phyloP scores from a whole-genome alignment of 2,888 invertebrate genomes.

The Arge pagana region DNA sequence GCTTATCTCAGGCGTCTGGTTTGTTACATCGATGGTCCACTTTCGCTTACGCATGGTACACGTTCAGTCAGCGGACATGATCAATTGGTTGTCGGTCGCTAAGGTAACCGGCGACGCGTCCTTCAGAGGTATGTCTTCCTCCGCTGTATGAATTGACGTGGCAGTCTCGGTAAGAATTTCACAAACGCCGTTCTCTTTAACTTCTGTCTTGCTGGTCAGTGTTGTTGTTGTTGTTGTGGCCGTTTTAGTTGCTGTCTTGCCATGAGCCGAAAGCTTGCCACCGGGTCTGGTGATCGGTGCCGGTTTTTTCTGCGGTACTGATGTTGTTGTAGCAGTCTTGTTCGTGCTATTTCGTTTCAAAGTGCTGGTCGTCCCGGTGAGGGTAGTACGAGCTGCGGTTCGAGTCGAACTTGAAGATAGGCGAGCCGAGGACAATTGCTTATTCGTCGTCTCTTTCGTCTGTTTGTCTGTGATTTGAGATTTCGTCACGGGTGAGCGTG shows the following conservation, averaged over 20 bases:
- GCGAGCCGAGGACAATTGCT: slow-evolving; percentile 66
- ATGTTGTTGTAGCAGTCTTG: slow-evolving; percentile 21
- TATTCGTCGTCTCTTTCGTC: slow-evolving; percentile 73
- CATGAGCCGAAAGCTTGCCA: slow-evolving; percentile 20
- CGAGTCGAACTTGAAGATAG: slow-evolving; percentile 40
- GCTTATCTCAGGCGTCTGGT: slow-evolving; percentile 12
- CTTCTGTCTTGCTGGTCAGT: slow-evolving; percentile 25
- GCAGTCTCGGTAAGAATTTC: slow-evolving; percentile 38
- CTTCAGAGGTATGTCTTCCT: slow-evolving; percentile 59
- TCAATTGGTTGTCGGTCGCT: slow-evolving; percentile 52
- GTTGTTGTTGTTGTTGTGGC: slow-evolving; percentile 26
- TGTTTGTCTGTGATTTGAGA: slow-evolving; percentile 62
- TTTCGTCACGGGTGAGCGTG: slow-evolving; percentile 36
- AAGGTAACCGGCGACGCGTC: slow-evolving; percentile 59
- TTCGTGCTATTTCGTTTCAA: slow-evolving; percentile 11
- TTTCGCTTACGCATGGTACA: background rate
- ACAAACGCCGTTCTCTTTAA: slow-evolving; percentile 47
- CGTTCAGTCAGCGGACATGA: slow-evolving; percentile 50
- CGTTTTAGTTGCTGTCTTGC: slow-evolving; percentile 29
- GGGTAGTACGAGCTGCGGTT: slow-evolving; percentile 31
- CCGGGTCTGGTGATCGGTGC: slow-evolving; percentile 34
- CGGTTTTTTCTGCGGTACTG: slow-evolving; percentile 41
- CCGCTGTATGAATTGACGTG: slow-evolving; percentile 46
- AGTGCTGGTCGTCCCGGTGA: slow-evolving; percentile 34
- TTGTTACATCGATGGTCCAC: slow-evolving; percentile 21